Percentiles rank a stretch among this genome's conserved stretches.
These are phyloP conservation scores for Tyto alba DNA, from an alignment of 2,113 vertebrate genomes.

Conservation along the genomic window DNA sequence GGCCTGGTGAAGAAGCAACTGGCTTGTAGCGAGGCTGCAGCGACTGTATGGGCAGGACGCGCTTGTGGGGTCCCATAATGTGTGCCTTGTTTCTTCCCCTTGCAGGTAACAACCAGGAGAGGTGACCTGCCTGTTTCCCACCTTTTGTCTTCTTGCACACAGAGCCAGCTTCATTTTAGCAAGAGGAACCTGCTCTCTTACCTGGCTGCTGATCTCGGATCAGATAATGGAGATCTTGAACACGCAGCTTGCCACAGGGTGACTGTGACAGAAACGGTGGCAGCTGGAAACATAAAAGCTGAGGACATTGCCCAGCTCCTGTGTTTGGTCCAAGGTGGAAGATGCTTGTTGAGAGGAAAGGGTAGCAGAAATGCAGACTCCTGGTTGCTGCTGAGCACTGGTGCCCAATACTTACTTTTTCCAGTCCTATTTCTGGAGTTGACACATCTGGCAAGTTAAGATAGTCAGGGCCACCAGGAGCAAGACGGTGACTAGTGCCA, in stretches of 20 bases:
- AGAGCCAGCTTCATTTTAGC: background rate
- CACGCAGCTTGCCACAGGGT: background rate
- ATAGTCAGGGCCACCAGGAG: conserved; percentile 67
- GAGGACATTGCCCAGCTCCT: background rate
- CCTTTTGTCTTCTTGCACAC: background rate
- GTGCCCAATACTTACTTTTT: background rate
- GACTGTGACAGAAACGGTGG: background rate
- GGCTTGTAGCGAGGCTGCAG: background rate
- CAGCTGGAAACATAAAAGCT: background rate
- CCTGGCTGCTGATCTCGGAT: background rate
- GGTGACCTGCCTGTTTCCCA: background rate
- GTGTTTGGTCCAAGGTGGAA: background rate
- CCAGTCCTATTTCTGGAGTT: conserved; percentile 35
- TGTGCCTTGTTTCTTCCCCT: background rate
- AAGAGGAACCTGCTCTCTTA: background rate
- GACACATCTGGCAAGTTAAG: conserved; percentile 71
- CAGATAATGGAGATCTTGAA: background rate
- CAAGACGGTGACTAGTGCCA: conserved; percentile 64
- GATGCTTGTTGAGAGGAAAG: background rate
- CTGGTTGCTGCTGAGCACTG: background rate
- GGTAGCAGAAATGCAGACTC: background rate
- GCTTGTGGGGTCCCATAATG: background rate
- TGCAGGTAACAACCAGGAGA: background rate
- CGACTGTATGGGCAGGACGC: no score
- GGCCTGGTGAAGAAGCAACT: background rate